These are phyloP conservation scores for Sinosuthora webbiana DNA, from an alignment of 2,113 vertebrate genomes.

Conservation along the genomic window DNA sequence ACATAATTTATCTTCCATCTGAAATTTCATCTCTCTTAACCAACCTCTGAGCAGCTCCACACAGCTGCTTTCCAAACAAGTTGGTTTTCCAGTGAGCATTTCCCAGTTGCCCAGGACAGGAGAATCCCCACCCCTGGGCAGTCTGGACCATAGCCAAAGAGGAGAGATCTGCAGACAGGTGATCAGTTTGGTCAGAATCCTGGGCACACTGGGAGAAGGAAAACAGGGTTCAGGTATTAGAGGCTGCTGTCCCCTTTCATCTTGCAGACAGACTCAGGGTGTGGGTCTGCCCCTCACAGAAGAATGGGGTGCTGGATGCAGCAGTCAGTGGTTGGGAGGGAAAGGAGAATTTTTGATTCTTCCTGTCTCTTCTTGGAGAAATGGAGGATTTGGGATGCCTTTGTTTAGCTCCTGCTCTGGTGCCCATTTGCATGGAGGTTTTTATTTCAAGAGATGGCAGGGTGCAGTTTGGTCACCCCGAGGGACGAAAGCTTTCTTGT, in stretches of 20 bases:
- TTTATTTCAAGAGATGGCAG: not conserved
- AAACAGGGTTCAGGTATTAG: not conserved
- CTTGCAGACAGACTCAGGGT: not conserved
- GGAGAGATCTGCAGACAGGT: not conserved
- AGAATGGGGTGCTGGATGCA: not conserved
- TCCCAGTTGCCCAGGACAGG: not conserved
- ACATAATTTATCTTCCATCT: not conserved
- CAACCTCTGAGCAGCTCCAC: not conserved
- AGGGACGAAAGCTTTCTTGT: not conserved
- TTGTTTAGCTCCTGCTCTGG: not conserved
- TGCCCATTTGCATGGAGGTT: not conserved
- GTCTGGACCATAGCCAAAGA: not conserved
- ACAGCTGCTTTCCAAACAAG: not conserved
- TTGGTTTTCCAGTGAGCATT: not conserved
- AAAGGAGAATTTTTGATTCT: not conserved
- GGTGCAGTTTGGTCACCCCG: not conserved
- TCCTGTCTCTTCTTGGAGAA: not conserved
- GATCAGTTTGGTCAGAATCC: not conserved
- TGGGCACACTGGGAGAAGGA: not conserved
- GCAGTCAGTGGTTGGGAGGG: accelerated
- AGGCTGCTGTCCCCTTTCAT: not conserved
- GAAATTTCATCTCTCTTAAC: not conserved
- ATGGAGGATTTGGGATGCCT: not conserved
- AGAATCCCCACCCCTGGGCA: not conserved
- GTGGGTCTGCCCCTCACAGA: not conserved